phyloP scores from a whole-genome alignment of 2,113 vertebrate species.

The Neolamprologus toae region DNA sequence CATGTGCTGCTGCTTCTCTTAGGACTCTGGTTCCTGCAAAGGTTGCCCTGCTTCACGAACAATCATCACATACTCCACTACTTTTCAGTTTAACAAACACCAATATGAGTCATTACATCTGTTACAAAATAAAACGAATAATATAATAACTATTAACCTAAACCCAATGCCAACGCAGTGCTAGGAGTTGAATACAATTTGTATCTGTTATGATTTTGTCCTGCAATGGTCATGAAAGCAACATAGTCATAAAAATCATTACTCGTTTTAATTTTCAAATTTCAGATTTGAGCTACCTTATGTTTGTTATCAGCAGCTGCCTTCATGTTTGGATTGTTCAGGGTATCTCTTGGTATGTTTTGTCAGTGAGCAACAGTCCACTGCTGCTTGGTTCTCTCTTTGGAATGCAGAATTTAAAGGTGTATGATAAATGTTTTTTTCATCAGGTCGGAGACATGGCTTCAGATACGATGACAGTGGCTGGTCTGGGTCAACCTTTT shows the following conservation, averaged over 20 bases:
- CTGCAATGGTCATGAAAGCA: not conserved
- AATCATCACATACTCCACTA: not conserved
- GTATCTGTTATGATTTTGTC: fast-evolving
- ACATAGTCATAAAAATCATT: fast-evolving
- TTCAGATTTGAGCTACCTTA: not conserved
- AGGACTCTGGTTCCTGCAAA: fast-evolving
- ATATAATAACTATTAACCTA: not conserved
- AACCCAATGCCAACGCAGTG: fast-evolving
- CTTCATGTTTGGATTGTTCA: not conserved
- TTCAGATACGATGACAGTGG: not conserved
- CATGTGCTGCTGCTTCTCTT: not conserved
- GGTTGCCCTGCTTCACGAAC: fast-evolving
- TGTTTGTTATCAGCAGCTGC: not conserved
- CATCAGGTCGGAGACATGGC: not conserved
- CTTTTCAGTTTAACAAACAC: not conserved
- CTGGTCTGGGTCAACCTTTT: not conserved
- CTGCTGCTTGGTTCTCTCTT: not conserved
- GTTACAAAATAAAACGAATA: fast-evolving
- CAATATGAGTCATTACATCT: not conserved
- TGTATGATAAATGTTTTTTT: fast-evolving
- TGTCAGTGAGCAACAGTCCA: not conserved
- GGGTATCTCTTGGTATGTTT: fast-evolving
- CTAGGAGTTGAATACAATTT: fast-evolving
- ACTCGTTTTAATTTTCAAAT: not conserved
- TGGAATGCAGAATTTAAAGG: not conserved